Evolutionary conservation across 2,797 vertebrate species (phyloP), one percentile per base, ranked within the genome.

Genomic region (Merluccius polli): DNA sequence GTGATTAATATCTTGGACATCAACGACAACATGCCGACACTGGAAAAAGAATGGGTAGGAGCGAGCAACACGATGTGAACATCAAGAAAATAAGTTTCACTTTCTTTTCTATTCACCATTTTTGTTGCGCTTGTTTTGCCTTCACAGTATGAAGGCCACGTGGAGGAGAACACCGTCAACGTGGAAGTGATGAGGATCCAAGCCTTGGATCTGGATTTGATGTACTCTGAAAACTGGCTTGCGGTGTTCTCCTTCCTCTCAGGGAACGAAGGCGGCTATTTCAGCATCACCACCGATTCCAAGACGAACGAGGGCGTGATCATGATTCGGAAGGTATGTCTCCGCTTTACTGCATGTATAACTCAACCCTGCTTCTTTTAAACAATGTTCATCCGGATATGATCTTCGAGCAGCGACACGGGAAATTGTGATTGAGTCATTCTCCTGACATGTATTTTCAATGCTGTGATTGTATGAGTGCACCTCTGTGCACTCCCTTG

Each of bases 181-280:
- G 79, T 93, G 78, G 95, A 97, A 79, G 89, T 96, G 48, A 59
- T 97, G 81, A 93, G 95, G 85, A 93, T 99, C 82, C 90, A 93
- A 91, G 94, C 93, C 33, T 63, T 87, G 36, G 98, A 99, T 86
- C 82, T 84, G 79, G 97, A 99, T 70, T 81, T 94, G 88, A 91
- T 93, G 15, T 71, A 91, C 85, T 91, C 96, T 16, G 95, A 96
- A 24, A 99, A 96, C 75, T 99, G 97, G 97, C 73, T 91, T 77
- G 95, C 96, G 3, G 92, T 93, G 16, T 99, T 89, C 84, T 86
- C 90, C 80, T 96, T 99, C 29, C 71, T 93, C 63, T 95, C 95
- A 0, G 98, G 98, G 81, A 98, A 99, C 73, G 97, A 99, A 83
- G 96, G 92, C 0, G 93, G 94, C 11, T 96, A 92, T 82, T 98